Conservation (phyloP, 1,140 invertebrate species). For the Andrena cerasifolii region DNA sequence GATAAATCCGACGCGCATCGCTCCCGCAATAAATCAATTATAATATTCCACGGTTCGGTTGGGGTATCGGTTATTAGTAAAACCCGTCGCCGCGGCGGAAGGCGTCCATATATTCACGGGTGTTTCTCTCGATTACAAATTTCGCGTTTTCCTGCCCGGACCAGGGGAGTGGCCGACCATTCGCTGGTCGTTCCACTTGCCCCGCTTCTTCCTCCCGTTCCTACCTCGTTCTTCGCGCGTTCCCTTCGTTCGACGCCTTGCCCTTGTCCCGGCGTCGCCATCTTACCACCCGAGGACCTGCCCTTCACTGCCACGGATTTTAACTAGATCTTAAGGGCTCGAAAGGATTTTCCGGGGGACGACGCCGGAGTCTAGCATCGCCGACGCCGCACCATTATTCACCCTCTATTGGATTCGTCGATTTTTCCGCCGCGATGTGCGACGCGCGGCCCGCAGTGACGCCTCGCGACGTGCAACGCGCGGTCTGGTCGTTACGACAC, state of each 20-base stretch:
- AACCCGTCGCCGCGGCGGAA: constrained; percentile 79
- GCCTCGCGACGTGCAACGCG: constrained; percentile 24
- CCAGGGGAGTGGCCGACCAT: too few species aligned
- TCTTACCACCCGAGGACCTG: too few species aligned
- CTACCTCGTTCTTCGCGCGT: constrained; percentile 28
- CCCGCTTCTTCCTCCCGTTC: background rate
- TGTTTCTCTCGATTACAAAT: constrained; percentile 80
- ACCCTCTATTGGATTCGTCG: constrained; percentile 74
- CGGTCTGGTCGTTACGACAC: constrained; percentile 53
- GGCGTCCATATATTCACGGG: constrained; percentile 77
- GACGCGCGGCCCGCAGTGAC: constrained; percentile 49
- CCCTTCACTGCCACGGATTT: too few species aligned
- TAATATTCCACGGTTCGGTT: constrained; percentile 81
- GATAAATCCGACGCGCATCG: constrained; percentile 76
- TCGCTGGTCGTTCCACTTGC: too few species aligned
- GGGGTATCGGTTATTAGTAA: constrained; percentile 82
- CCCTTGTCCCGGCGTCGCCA: too few species aligned
- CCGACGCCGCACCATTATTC: constrained; percentile 70
- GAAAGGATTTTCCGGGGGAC: too few species aligned
- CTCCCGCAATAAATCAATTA: constrained; percentile 80
- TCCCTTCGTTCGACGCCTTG: too few species aligned
- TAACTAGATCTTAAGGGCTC: too few species aligned
- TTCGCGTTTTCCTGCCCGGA: constrained; percentile 70
- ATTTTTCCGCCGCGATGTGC: constrained; percentile 63
- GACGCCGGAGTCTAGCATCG: too few species aligned